These are phyloP conservation scores for Amorpha juglandis DNA, from an alignment of 2,888 invertebrate genomes.

Conservation along the genomic window DNA sequence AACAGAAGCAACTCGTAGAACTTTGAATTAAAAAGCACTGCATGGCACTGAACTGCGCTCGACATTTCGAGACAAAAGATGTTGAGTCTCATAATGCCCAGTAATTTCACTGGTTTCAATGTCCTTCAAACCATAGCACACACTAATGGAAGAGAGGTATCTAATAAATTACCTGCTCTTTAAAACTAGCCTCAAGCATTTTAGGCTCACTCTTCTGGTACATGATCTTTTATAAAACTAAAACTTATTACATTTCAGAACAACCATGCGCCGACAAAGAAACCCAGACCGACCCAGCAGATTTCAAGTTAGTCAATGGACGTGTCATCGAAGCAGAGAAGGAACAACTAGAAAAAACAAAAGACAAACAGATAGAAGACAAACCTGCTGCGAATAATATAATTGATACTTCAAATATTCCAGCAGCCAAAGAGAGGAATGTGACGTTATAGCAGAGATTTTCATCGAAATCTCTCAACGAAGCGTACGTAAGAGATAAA, in stretches of 20 bases:
- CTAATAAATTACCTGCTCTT: no score
- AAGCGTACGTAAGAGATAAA: conserved; percentile 57
- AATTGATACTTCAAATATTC: conserved; percentile 33
- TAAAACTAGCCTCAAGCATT: no score
- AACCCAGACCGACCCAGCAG: conserved; percentile 71
- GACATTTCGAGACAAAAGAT: no score
- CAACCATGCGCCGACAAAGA: conserved; percentile 62
- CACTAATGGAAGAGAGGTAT: no score
- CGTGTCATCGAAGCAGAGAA: conserved; percentile 30
- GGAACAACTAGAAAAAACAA: conserved; percentile 36
- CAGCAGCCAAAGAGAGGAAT: conserved; percentile 53
- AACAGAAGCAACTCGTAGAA: no score
- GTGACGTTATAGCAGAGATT: conserved; percentile 76
- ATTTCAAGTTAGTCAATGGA: conserved; percentile 67
- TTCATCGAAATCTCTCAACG: conserved; percentile 67
- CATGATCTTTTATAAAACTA: no score
- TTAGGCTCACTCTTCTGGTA: no score
- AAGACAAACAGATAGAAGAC: conserved; percentile 45
- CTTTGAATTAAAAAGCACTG: no score
- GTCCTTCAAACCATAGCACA: no score
- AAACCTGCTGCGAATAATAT: conserved; percentile 28
- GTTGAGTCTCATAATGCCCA: no score
- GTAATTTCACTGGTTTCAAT: no score
- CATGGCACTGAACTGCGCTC: no score
- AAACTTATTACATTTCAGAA: conserved; percentile 51